Evolutionary conservation across 1,140 invertebrate species (phyloP).

Genomic region (Yoshiicerus persimilis): DNA sequence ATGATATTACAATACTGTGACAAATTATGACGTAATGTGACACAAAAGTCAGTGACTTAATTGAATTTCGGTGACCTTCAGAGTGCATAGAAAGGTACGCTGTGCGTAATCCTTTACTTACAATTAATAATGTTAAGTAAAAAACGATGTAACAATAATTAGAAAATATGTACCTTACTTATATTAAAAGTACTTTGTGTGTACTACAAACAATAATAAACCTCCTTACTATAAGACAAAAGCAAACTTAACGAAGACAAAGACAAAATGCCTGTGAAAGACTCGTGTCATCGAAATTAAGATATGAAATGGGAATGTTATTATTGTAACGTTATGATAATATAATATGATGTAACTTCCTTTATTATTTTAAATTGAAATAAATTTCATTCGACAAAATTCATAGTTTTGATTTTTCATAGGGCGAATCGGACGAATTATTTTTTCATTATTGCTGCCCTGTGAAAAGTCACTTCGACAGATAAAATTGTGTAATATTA

Average conservation of each 20-base stretch:
- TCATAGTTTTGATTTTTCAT: too few relatives aligned
- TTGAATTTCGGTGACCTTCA: constrained; percentile 22
- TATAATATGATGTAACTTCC: not conserved
- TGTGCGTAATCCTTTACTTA: not conserved
- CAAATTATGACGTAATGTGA: not conserved
- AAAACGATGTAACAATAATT: not conserved
- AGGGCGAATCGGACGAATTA: too few relatives aligned
- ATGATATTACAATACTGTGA: not conserved
- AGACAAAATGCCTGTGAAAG: constrained; percentile 16
- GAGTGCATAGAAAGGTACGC: constrained; percentile 17
- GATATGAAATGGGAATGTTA: constrained; percentile 11
- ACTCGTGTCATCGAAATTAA: constrained; percentile 5
- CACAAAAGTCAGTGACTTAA: constrained; percentile 19
- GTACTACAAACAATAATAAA: not conserved
- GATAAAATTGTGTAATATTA: too few relatives aligned
- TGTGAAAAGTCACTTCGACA: too few relatives aligned
- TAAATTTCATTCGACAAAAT: not conserved
- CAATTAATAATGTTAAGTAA: not conserved
- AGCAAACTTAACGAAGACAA: constrained; percentile 9
- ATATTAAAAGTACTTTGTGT: not conserved
- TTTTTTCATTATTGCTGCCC: too few relatives aligned
- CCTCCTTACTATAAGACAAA: not conserved
- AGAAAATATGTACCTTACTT: too few relatives aligned
- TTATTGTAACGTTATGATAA: not conserved
- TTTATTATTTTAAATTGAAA: constrained; percentile 3